Base-by-base conservation (phyloP, 2,888 invertebrate genomes). In the Ophion ellenae region DNA sequence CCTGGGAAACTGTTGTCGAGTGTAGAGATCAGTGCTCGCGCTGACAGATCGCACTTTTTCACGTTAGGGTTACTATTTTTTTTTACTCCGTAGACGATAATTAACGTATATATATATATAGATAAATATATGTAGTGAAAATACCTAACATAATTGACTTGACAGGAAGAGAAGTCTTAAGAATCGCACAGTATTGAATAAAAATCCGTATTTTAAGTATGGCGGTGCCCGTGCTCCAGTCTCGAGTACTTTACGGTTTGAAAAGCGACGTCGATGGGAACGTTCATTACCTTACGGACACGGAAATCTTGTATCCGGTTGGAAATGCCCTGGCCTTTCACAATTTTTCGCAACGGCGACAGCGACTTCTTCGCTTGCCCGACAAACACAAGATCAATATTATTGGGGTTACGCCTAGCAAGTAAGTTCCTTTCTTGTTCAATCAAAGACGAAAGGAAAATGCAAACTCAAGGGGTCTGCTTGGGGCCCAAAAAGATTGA, bases 231-330 rank as follows among this genome's bases (percentile, higher is more conserved):
- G 94, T 95, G 89, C 93, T 97, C 85, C 95, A 96, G 86, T 96
- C 96, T 0, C 94, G 95, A 79, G 94, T 96, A 88, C 95, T 96
- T 90, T 96, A 96, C 88, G 97, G 97, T 4, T 93, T 97, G 32
- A 95, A 95, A 79, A 96, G 96, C 20, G 95, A 96, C 86, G 95
- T 96, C 84, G 95, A 95, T 89, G 96, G 96, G 81, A 97, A 97
- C 93, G 96, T 96, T 7, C 96, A 97, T 91, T 97, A 96, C 90
- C 94, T 97, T 80, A 95, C 96, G 28, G 97, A 97, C 91, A 96
- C 97, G 40, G 97, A 97, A 91, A 95, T 98, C 61, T 95, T 97
- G 73, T 98, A 98, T 93, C 97, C 97, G 0, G 97, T 97, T 47
- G 98, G 97, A 76, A 96, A 96, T 75, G 97, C 97, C 0, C 94